Conservation (phyloP, 2,888 invertebrate genomes). For the Glaucopsyche alexis region DNA sequence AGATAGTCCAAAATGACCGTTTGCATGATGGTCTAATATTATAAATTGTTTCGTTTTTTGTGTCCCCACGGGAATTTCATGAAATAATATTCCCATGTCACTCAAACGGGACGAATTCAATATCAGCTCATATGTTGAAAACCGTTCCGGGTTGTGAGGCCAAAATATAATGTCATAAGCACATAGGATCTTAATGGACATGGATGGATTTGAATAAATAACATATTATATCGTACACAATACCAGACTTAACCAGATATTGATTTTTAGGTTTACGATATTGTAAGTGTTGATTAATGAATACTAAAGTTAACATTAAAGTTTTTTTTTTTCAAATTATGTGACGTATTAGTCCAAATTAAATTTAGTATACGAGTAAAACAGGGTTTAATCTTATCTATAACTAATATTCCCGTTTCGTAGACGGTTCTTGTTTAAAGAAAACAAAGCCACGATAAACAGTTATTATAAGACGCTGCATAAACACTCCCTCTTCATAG, state of each 20-base stretch:
- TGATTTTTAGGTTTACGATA: too few relatives aligned
- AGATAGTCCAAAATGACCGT: not conserved
- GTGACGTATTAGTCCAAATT: too few relatives aligned
- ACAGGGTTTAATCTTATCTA: too few relatives aligned
- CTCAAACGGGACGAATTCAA: not conserved
- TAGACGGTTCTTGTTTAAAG: too few relatives aligned
- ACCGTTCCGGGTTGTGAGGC: not conserved
- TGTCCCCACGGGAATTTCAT: not conserved
- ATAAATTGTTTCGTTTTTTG: not conserved
- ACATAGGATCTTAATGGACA: not conserved
- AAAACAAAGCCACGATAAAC: not conserved
- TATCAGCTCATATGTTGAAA: constrained; percentile 28
- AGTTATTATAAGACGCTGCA: not conserved
- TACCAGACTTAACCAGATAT: too few relatives aligned
- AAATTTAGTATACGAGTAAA: too few relatives aligned
- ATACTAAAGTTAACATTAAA: too few relatives aligned
- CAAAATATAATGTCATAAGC: not conserved
- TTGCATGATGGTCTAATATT: not conserved
- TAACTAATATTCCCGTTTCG: too few relatives aligned
- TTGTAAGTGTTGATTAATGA: too few relatives aligned
- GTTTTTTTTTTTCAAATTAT: too few relatives aligned
- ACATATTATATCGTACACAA: too few relatives aligned
- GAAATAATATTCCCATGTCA: constrained; percentile 7
- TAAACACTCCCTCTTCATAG: not conserved
- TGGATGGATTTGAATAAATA: not conserved